phyloP scores from a whole-genome alignment of 2,888 invertebrate genomes.

The Agelastica alni region DNA sequence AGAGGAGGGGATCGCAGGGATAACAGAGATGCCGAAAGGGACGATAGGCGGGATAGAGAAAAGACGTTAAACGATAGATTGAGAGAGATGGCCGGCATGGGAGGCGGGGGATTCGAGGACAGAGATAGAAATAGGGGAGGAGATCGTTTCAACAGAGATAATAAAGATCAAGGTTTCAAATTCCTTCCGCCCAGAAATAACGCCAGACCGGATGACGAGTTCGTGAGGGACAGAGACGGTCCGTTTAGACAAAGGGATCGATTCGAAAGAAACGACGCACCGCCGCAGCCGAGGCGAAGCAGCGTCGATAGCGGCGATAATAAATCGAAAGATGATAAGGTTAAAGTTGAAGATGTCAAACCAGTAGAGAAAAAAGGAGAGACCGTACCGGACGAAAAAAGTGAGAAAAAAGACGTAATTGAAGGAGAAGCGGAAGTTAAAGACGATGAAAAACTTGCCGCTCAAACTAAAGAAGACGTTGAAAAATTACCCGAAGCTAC shows the following conservation, averaged over 20 bases:
- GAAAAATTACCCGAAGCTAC: neutral
- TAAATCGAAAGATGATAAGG: neutral
- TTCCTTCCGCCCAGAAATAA: conserved; percentile 6
- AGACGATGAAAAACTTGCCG: neutral
- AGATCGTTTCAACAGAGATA: conserved; percentile 25
- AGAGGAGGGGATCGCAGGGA: conserved; percentile 43
- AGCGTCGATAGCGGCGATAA: neutral
- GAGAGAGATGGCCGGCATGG: conserved; percentile 49
- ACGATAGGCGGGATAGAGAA: conserved; percentile 44
- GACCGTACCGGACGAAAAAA: neutral
- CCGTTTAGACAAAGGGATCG: conserved; percentile 10
- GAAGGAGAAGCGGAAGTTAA: neutral
- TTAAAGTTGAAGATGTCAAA: neutral
- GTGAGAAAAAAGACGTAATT: neutral
- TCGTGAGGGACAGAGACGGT: conserved; percentile 6
- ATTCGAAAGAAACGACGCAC: conserved; percentile 8
- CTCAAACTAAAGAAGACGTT: too few relatives aligned
- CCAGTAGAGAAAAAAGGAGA: neutral
- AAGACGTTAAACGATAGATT: conserved; percentile 48
- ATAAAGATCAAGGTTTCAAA: conserved; percentile 12
- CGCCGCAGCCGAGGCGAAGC: neutral
- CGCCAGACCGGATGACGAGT: conserved; percentile 16
- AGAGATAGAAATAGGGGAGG: conserved; percentile 21
- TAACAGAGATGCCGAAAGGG: conserved; percentile 16
- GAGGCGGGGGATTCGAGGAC: conserved; percentile 31